These are phyloP conservation scores for Folsomia candida DNA, from an alignment of 2,888 invertebrate genomes.

Conservation along the genomic window DNA sequence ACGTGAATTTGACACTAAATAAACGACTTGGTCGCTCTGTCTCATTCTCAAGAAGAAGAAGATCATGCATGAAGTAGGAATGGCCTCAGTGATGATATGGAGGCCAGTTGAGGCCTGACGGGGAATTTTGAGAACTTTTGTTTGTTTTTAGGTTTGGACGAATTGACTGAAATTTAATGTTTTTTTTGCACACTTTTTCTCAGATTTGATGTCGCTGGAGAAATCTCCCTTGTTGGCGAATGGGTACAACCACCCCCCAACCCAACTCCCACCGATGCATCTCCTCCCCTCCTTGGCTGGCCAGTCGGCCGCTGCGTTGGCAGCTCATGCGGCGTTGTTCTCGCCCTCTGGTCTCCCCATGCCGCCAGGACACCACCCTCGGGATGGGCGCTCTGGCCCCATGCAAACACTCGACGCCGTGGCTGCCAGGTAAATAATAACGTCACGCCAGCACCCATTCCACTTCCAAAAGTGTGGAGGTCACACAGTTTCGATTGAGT, in stretches of 20 bases:
- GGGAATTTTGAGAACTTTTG: background rate
- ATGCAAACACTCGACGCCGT: slow-evolving; percentile 69
- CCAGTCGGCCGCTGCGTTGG: slow-evolving; percentile 53
- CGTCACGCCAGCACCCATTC: no score
- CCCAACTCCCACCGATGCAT: slow-evolving; percentile 87
- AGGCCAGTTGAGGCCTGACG: no score
- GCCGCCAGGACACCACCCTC: slow-evolving; percentile 66
- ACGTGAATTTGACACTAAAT: background rate
- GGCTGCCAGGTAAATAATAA: slow-evolving; percentile 68
- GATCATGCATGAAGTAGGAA: no score
- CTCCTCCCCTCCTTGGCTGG: slow-evolving; percentile 76
- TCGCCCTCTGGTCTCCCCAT: slow-evolving; percentile 80
- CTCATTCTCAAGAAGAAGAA: no score
- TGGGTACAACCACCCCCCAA: slow-evolving; percentile 91
- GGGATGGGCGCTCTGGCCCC: slow-evolving; percentile 75
- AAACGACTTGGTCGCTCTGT: background rate
- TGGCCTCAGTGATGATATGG: no score
- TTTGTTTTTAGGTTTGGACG: background rate
- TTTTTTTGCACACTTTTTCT: no score
- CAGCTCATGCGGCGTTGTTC: slow-evolving; percentile 64
- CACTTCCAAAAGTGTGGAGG: no score
- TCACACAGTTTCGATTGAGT: no score
- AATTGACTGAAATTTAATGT: background rate
- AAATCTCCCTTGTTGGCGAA: slow-evolving; percentile 88
- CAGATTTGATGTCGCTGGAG: slow-evolving; percentile 65